Conservation (phyloP, 2,888 invertebrate species). For the Platycheirus rosarum region DNA sequence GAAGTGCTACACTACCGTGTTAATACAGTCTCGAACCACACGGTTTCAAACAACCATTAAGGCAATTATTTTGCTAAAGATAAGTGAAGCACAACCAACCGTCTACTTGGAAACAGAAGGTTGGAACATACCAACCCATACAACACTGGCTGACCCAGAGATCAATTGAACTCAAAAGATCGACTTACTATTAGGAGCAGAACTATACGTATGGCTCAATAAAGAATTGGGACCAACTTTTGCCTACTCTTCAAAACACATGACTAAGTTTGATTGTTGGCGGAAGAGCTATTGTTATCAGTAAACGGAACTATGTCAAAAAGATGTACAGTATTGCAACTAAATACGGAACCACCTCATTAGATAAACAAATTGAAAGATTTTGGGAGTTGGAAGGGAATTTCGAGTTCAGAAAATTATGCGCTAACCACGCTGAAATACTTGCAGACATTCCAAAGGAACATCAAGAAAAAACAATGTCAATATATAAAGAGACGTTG, state of each 20-base stretch:
- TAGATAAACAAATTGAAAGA: too few relatives aligned
- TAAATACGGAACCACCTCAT: not conserved
- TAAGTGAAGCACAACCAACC: too few relatives aligned
- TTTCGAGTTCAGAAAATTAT: too few relatives aligned
- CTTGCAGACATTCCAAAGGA: too few relatives aligned
- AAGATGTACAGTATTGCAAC: slow-evolving; percentile 4
- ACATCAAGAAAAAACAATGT: too few relatives aligned
- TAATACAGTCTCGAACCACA: too few relatives aligned
- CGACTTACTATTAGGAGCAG: slow-evolving; percentile 55
- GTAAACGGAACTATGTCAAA: not conserved
- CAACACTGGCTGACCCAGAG: slow-evolving; percentile 55
- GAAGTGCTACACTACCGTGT: slow-evolving; percentile 1
- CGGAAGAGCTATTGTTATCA: slow-evolving; percentile 20
- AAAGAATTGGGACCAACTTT: slow-evolving; percentile 26
- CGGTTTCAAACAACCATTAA: too few relatives aligned
- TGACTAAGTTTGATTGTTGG: slow-evolving; percentile 63
- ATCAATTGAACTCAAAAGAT: slow-evolving; percentile 42
- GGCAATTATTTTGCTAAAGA: too few relatives aligned
- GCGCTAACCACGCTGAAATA: too few relatives aligned
- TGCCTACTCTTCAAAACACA: slow-evolving; percentile 63
- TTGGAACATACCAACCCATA: slow-evolving; percentile 51
- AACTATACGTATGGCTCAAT: slow-evolving; percentile 45
- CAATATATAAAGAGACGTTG: too few relatives aligned
- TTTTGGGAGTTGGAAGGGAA: too few relatives aligned
- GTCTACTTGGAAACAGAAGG: too few relatives aligned